Evolutionary conservation across 2,113 vertebrate species (phyloP).

Genomic region (Acanthochromis polyacanthus): DNA sequence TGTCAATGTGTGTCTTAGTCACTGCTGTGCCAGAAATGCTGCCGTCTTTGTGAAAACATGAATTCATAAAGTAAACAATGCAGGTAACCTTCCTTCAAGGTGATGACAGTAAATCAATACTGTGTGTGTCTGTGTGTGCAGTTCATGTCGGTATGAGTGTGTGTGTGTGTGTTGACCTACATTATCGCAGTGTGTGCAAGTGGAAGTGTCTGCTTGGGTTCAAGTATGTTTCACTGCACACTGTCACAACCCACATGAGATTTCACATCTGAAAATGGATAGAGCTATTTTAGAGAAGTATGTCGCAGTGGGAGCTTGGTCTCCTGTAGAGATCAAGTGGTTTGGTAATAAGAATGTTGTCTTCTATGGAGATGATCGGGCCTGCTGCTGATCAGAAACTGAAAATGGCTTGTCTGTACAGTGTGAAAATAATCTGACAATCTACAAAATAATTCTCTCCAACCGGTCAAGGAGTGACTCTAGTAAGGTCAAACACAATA

Average conservation of each 20-base stretch:
- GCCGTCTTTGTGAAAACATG: constrained; percentile 1
- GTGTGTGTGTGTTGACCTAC: constrained; percentile 34
- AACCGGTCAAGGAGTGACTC: too few species aligned
- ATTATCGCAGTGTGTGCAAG: constrained; percentile 26
- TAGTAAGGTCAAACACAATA: too few species aligned
- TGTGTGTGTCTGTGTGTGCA: constrained; percentile 3
- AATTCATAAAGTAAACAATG: constrained; percentile 27
- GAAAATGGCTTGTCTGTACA: not conserved
- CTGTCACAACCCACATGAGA: constrained; percentile 17
- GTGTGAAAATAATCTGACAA: not conserved
- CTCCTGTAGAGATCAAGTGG: constrained; percentile 13
- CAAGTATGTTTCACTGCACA: constrained; percentile 34
- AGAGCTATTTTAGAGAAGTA: constrained; percentile 25
- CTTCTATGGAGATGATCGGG: constrained; percentile 4
- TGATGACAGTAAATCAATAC: constrained; percentile 55
- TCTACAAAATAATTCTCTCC: too few species aligned
- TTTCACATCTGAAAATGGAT: constrained; percentile 21
- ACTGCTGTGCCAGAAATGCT: constrained; percentile 24
- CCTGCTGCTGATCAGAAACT: not conserved
- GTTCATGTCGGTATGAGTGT: not conserved
- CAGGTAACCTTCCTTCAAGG: constrained; percentile 9
- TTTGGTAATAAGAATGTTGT: constrained; percentile 18
- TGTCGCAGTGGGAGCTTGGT: constrained; percentile 22
- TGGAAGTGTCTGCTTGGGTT: constrained; percentile 19
- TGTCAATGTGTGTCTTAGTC: constrained; percentile 25